Evolutionary conservation across 2,888 invertebrate genomes (phyloP).

Genomic region (Lypha dubia): DNA sequence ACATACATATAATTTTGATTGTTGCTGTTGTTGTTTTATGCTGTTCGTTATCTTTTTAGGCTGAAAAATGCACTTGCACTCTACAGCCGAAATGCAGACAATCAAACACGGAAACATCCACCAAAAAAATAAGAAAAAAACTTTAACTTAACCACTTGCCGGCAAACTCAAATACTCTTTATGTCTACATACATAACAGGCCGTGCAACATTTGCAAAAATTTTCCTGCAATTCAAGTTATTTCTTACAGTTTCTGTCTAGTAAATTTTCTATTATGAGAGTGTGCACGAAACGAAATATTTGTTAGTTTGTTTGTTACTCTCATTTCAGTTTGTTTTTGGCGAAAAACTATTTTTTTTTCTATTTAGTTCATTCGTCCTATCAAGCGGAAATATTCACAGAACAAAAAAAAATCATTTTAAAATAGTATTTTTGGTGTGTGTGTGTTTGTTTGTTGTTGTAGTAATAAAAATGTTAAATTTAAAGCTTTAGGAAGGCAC

Average conservation of each 20-base stretch:
- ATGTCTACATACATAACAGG: constrained; percentile 26
- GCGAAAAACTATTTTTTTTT: constrained; percentile 50
- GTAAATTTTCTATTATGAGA: constrained; percentile 53
- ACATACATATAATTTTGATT: constrained; percentile 19
- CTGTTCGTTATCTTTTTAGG: constrained; percentile 68
- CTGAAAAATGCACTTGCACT: constrained; percentile 71
- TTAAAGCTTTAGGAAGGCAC: constrained; percentile 75
- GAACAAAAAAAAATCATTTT: constrained; percentile 25
- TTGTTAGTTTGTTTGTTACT: constrained; percentile 52
- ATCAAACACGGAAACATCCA: constrained; percentile 43
- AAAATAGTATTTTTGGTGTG: constrained; percentile 18
- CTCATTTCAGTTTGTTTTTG: constrained; percentile 54
- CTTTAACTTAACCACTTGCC: constrained; percentile 1
- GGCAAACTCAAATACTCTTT: constrained; percentile 5
- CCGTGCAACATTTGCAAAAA: constrained; percentile 50
- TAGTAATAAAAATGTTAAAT: constrained; percentile 75
- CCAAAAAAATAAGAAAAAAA: constrained; percentile 1
- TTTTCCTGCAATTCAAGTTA: constrained; percentile 56
- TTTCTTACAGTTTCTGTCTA: constrained; percentile 52
- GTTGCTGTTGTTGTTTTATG: not conserved
- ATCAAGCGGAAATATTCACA: constrained; percentile 70
- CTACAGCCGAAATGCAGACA: constrained; percentile 44
- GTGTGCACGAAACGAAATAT: constrained; percentile 35
- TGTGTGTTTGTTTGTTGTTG: no score
- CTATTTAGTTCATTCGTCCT: constrained; percentile 69